Evolutionary conservation across 2,888 invertebrate genomes (phyloP), one percentile per base, ranked within the genome.

Genomic region (Melanotus villosus): DNA sequence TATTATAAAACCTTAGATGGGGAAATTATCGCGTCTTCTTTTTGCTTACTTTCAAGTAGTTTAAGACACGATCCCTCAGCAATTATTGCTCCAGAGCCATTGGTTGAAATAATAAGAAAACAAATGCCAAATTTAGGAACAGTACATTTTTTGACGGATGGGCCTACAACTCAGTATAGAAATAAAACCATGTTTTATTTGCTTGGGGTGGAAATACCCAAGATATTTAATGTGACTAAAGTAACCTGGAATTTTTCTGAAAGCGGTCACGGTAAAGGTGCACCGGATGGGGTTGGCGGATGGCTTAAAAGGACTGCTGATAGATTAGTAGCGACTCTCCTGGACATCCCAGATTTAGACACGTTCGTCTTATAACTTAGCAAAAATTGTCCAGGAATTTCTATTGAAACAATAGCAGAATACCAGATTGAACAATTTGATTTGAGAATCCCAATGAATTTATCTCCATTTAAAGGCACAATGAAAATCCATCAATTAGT

Each of bases 31-130:
- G 23, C 38, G n/a, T 9, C n/a, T 12, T 57, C 38, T 3, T 5
- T 38, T 2, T 57, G 52, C 63, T 79, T 38, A 6, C 9, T 52
- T 12, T 63, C 63, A 14, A 18, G 54, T 63, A 76, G 73, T 63
- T 65, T 79, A 2, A 65, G 77, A 3, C 84, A 85, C 76, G 77
- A 77, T 54, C 80, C 82, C 23, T 73, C 76, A 54, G 82, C 82
- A 10, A 81, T 85, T 47, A 84, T 83, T 81, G 80, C 79, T 36
- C 82, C 84, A 69, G 62, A 73, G 54, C 83, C 82, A 70, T 71
- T 79, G 19, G 68, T 80, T 0, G 63, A 72, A 59, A 32, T 58
- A 47, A 41, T 78, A 12, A 54, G 7, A 9, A 57, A 69, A 56
- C n/a, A 65, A 10, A 43, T 72, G n/a, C 66, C 77, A 12, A 59